Base-by-base conservation (phyloP, 2,797 vertebrate genomes). In the Xenops minutus region DNA sequence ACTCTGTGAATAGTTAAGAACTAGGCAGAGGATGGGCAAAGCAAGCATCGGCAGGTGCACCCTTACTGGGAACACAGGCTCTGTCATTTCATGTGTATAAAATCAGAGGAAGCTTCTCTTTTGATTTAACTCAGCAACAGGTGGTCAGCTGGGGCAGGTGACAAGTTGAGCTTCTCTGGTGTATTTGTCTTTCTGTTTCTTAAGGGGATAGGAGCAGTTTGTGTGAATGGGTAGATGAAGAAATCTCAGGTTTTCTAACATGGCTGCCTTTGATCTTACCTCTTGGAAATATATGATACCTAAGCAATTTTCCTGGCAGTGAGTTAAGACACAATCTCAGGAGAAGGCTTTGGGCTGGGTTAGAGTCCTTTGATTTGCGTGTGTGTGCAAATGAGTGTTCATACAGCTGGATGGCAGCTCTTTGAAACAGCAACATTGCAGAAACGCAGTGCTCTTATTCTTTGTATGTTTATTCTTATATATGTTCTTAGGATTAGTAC, bases 301-400 rank as follows among this genome's bases (percentile, higher is more conserved):
- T 74, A 89, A 90, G 76, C 88, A 84, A 72, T 97, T 96, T 96
- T 87, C 85, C 6, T 39, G 89, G 69, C 82, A 94, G 63, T 71
- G 58, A 94, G 72, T 94, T 93, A 73, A 29, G 78, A 76, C 76
- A 77, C 32, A 12, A 4, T 32, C 83, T 93, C 63, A 83, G 41
- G 61, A 94, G 74, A 93, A 90, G 30, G 16, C 36, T 96, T 90
- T 90, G 34, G 41, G 64, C 48, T 82, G 95, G 69, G 67, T 29
- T 44, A 52, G 9, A 93, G 61, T 82, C 44, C 52, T 93, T 93
- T 95, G 58, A 93, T 93, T 41, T 76, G 10, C 1, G 1, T 30
- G 14, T 80, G 52, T 71, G 78, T 85, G 56, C 43, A 93, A 76
- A 93, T 80, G 56, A 67, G 23, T 34, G 54, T 80, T 95, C 88